Evolutionary conservation across 23 tunicate species (phyloP), one percentile per base, ranked within the genome.

Genomic region (Halocynthia roretzi): DNA sequence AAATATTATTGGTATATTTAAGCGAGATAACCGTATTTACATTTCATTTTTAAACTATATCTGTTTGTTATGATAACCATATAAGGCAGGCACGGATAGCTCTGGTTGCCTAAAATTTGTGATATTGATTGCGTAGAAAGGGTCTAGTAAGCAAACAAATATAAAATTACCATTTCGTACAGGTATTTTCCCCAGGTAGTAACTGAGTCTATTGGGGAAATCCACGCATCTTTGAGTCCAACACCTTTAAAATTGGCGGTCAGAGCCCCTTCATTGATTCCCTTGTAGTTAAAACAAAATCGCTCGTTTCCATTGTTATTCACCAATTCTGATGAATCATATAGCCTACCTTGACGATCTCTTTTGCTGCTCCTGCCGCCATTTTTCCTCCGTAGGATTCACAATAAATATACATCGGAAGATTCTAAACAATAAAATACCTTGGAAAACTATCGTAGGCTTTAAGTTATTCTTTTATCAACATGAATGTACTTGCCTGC

Each of bases 321-420:
- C 0, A 65, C 31, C 70, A 6, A 15, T 48, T 10, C 22, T 15
- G 52, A 10, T 15, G 53, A 20, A 18, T 56, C 12, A 8, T 75
- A 69, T 40, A 8, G 0, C 9, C 63, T 77, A 92, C 98, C 82
- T 92, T 78, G 54, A 71, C 68, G 8, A 92, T 58, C 52, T 67
- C 85, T 67, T 81, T 31, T 14, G 93, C 92, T 8, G 87, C 76
- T 9, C 92, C 98, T 49, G 87, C 93, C 12, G 98, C 93, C 87
- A 92, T 83, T 79, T 92, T 92, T 48, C 87, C 98, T 10, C 98
- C 98, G 68, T 92, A 92, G 5, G 98, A 92, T 82, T 92, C 90
- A 62, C 98, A 92, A 60, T 86, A 81, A 52, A 92, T 92, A 75
- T 92, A 92, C 15, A 92, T 72, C 1, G 98, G 98, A 62, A 82